Percentiles rank a stretch among this genome's conserved stretches.
These are phyloP conservation scores for Dynastes maya DNA, from an alignment of 2,888 invertebrate genomes.

Conservation along the genomic window DNA sequence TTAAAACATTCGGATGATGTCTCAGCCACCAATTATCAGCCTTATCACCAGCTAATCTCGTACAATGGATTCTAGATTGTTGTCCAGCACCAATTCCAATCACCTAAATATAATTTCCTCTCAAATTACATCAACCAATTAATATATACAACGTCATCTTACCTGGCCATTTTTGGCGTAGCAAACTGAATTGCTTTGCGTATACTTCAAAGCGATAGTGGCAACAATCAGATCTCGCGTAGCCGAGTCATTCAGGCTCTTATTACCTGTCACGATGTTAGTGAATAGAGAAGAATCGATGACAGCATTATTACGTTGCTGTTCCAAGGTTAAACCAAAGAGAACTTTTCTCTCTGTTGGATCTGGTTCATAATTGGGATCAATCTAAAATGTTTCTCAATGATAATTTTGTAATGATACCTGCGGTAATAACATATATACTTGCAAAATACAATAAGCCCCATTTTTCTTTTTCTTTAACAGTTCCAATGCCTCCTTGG, in stretches of 20 bases:
- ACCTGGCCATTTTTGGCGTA: conserved; percentile 94
- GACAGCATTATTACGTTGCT: conserved; percentile 90
- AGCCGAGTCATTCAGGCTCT: conserved; percentile 81
- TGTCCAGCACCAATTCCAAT: conserved; percentile 99
- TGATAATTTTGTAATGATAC: background rate
- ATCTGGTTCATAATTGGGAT: conserved; percentile 87
- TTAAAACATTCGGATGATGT: conserved; percentile 88
- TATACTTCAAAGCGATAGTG: conserved; percentile 96
- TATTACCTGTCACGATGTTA: conserved; percentile 85
- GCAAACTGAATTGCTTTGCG: conserved; percentile 99
- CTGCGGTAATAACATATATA: conserved; percentile 57
- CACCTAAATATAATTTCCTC: conserved; percentile 72
- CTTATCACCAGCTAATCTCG: conserved; percentile 96
- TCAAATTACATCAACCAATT: background rate
- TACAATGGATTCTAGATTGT: conserved; percentile 98
- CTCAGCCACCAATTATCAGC: conserved; percentile 99
- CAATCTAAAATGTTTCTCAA: conserved; percentile 75
- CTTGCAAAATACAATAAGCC: conserved; percentile 90
- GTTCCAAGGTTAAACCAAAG: conserved; percentile 89
- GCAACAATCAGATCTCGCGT: conserved; percentile 94
- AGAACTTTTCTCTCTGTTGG: conserved; percentile 86
- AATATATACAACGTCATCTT: background rate
- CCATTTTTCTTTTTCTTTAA: conserved; percentile 97
- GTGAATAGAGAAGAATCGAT: conserved; percentile 85
- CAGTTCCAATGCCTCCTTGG: conserved; percentile 85